Evolutionary conservation across 2,888 invertebrate species (phyloP).

Genomic region (Argyresthia albistria): DNA sequence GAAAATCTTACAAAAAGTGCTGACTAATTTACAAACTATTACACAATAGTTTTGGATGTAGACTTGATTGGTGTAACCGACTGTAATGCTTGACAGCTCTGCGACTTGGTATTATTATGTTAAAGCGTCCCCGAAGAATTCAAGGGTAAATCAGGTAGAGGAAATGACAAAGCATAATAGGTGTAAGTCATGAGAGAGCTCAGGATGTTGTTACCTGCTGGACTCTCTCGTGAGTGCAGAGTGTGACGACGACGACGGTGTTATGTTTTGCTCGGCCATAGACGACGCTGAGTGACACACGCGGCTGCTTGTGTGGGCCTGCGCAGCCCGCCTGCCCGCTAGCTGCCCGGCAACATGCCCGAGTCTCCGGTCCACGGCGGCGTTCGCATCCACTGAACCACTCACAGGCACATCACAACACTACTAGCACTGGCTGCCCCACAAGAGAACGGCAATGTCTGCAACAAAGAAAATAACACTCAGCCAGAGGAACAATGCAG

Average conservation of each 20-base stretch:
- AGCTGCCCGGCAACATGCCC: slow-evolving; percentile 72
- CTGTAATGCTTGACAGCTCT: too few relatives aligned
- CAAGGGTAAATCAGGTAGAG: too few relatives aligned
- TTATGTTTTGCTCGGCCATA: slow-evolving; percentile 92
- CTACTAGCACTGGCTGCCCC: slow-evolving; percentile 23
- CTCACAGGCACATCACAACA: slow-evolving; percentile 18
- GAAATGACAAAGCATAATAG: too few relatives aligned
- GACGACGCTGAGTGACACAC: slow-evolving; percentile 85
- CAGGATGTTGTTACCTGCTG: slow-evolving; percentile 45
- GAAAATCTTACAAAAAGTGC: too few relatives aligned
- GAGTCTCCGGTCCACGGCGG: slow-evolving; percentile 53
- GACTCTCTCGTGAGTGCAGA: slow-evolving; percentile 81
- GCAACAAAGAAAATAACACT: slow-evolving; percentile 59
- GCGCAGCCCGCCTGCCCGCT: slow-evolving; percentile 72
- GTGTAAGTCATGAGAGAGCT: too few relatives aligned
- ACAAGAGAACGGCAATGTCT: slow-evolving; percentile 42
- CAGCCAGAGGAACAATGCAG: slow-evolving; percentile 51
- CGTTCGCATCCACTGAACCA: slow-evolving; percentile 47
- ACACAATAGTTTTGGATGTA: too few relatives aligned
- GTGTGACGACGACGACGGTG: slow-evolving; percentile 77
- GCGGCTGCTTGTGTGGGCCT: slow-evolving; percentile 69
- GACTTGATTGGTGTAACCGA: too few relatives aligned
- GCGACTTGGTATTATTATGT: too few relatives aligned
- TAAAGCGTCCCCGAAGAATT: too few relatives aligned
- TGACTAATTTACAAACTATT: too few relatives aligned